Base-by-base conservation (phyloP, 2,888 invertebrate genomes). In the Sylvicola fuscatus region DNA sequence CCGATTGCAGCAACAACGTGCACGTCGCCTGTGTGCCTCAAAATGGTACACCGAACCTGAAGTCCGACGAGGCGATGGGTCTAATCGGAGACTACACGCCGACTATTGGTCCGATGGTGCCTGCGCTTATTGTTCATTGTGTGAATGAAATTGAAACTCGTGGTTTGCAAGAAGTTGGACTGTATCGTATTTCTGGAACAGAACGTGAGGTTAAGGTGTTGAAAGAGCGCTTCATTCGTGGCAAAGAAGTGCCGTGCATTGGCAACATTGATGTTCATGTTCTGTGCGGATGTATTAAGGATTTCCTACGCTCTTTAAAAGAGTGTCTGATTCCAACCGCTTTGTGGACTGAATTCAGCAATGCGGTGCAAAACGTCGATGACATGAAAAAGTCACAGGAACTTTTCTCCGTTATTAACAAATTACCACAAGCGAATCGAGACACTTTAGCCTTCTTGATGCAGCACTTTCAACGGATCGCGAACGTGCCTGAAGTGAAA, bases 391-490 rank as follows among this genome's bases (percentile, higher is more conserved):
- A 70, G 28, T 47, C 47, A 36, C 48, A 47, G 12, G 44, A 51
- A 39, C 52, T 83, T 2, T 72, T 72, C 49, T 75, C 81, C 44
- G 77, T 81, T 1, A 73, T 97, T 44, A 71, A 76, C 14, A 73
- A 81, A 44, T 63, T 98, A 47, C 95, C 97, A 8, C 79, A 74
- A 47, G 80, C 95, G 1, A 97, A 98, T 59, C 66, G 90, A 12
- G 95, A 98, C 54, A 92, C 95, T 0, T 64, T 98, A 36, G 92
- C 95, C 1, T 97, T 81, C 61, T 61, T 98, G 10, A 70, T 92
- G 45, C 62, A 90, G 39, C 97, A 98, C 60, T 66, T 95, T 45
- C 86, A 89, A 56, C 69, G 21, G 21, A 76, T 93, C 39, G 73
- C 87, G 0, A 75, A 79, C 43, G 72, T 77, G 43, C 67, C 71